A percentile compares a stretch with the other conserved stretches of the same genome.
Evolutionary conservation across 2,113 vertebrate species (phyloP).

Genomic region (Geothlypis trichas): DNA sequence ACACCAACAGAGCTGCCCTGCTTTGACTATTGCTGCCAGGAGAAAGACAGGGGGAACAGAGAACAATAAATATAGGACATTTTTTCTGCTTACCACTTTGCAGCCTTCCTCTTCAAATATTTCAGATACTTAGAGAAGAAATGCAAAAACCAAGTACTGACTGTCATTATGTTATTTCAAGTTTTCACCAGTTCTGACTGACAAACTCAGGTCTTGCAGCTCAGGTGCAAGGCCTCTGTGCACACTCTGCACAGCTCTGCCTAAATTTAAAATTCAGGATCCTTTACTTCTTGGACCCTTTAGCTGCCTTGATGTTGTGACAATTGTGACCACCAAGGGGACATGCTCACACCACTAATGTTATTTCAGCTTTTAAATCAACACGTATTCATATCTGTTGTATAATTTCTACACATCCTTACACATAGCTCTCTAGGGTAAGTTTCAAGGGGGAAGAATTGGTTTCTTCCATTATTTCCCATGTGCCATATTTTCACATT

Average conservation of each 20-base stretch:
- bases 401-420: background rate
- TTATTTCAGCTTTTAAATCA: background rate
- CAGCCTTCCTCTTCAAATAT: background rate
- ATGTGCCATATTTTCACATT: background rate
- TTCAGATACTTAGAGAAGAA: background rate
- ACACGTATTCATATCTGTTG: background rate
- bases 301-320: background rate
- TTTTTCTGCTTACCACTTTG: background rate
- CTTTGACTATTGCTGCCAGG: background rate
- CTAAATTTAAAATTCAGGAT: background rate
- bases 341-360: background rate
- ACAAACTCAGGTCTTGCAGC: background rate
- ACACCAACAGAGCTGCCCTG: background rate
- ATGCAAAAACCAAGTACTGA: background rate
- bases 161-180: background rate
- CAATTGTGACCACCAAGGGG: background rate
- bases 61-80: background rate
- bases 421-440: background rate
- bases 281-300: background rate
- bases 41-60: background rate
- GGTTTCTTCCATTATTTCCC: background rate
- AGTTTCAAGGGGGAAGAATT: background rate
- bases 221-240: fast-evolving
- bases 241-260: background rate
- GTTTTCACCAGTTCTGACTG: background rate